Conservation (phyloP, 2,797 vertebrate genomes). For the Huso huso region DNA sequence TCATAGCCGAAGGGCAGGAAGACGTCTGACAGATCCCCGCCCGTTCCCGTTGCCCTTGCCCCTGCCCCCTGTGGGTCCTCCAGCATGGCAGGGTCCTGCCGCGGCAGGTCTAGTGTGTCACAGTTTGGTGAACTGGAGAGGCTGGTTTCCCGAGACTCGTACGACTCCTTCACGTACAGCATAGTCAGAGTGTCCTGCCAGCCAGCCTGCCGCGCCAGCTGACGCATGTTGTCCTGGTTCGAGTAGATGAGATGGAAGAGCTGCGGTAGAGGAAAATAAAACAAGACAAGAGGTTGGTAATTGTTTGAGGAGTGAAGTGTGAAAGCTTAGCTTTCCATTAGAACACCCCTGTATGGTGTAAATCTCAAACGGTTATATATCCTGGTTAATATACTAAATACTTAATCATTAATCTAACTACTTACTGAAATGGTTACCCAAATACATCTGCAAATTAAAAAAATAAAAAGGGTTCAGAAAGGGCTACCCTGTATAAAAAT, state of each 20-base stretch:
- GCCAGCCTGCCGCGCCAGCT: constrained; percentile 72
- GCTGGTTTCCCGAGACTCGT: constrained; percentile 53
- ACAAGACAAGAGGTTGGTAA: no score
- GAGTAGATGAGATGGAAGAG: constrained; percentile 87
- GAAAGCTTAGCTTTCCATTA: no score
- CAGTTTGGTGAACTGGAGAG: constrained; percentile 37
- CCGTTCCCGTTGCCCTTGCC: no score
- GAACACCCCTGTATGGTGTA: no score
- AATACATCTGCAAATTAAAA: no score
- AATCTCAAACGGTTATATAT: no score
- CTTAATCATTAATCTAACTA: no score
- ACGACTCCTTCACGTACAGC: constrained; percentile 86
- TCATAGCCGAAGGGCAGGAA: constrained; percentile 45
- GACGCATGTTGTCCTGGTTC: constrained; percentile 75
- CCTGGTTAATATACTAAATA: no score
- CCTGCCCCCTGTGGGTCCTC: constrained; percentile 28
- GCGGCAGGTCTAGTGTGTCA: constrained; percentile 43
- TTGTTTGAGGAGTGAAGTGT: no score
- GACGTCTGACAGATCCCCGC: constrained; percentile 22
- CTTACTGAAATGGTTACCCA: no score
- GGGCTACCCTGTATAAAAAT: no score
- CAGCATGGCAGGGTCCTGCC: constrained; percentile 39
- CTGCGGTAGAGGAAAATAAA: constrained; percentile 44
- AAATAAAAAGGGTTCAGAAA: no score
- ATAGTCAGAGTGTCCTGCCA: constrained; percentile 94